Base-by-base conservation (phyloP, 2,888 invertebrate genomes). In the Eupeodes latifasciatus region DNA sequence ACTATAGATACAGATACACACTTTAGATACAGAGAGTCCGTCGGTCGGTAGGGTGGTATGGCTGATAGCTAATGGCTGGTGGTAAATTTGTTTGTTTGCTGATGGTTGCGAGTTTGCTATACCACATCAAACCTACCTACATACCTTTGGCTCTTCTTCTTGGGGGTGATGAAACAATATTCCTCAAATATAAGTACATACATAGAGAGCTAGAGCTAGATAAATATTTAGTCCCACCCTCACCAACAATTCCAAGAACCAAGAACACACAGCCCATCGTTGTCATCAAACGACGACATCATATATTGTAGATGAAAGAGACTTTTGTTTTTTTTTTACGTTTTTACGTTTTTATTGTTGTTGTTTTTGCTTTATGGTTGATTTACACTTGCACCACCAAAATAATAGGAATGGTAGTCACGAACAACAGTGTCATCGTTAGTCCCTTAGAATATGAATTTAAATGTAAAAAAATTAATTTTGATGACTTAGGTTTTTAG, bases 1-100 rank as follows among this genome's bases (percentile, higher is more conserved):
- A 62, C 72, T 82, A 86, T 79, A 80, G 86, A 83, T 85, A 85
- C 85, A 88, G 85, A 69, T 81, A 83, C 80, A 85, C 81, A 72
- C 80, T 82, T 77, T 76, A 81, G 84, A 85, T 84, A 87, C 84
- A 79, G 79, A 79, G 79, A 36, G n/a, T 44, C 14, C 66, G 55
- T 19, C 19, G 40, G 62, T 51, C 5, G 61, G n/a, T 40, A 0
- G 64, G 75, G 49, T 74, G 74, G 47, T 19, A 34, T 72, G 71
- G 57, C 5, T 67, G 12, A 27, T 36, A 11, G 55, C 5, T 67
- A 12, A 27, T 36, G n/a, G 55, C 40, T 74, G 61, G 74, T 74
- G 75, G 49, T 75, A 12, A 51, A 40, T 49, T 40, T 40, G 61
- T 16, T 59, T 16, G 12, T n/a, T 74, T 64, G 59, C 36, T 79